phyloP scores from a whole-genome alignment of 2,888 invertebrate species.

The Ophonus ardosiacus region DNA sequence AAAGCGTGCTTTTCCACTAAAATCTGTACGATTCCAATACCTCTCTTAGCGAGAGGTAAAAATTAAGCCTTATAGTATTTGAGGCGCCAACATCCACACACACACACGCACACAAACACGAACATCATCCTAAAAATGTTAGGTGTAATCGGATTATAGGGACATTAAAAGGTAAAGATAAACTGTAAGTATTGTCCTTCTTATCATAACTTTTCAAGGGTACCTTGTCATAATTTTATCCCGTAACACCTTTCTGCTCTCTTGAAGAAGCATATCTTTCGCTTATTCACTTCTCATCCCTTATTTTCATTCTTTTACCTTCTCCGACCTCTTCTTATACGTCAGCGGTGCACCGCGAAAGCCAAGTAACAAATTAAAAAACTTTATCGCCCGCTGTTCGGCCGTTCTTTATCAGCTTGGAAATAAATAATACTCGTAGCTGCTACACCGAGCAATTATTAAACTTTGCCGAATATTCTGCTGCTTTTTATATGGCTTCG shows the following conservation, averaged over 20 bases:
- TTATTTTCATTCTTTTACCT: neutral
- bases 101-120: too few species aligned
- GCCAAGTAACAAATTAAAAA: slow-evolving; percentile 68
- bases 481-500: slow-evolving; percentile 58
- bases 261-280: slow-evolving; percentile 1
- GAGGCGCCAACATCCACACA: too few species aligned
- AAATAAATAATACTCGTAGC: slow-evolving; percentile 64
- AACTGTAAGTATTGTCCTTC: neutral
- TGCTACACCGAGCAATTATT: slow-evolving; percentile 62
- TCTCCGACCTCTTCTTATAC: slow-evolving; percentile 12
- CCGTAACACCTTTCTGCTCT: neutral
- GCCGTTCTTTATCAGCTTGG: slow-evolving; percentile 54
- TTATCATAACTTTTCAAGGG: neutral
- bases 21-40: too few species aligned
- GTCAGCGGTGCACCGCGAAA: slow-evolving; percentile 65
- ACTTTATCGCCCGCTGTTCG: slow-evolving; percentile 62
- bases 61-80: too few species aligned
- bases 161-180: too few species aligned
- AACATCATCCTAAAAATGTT: too few species aligned
- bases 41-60: too few species aligned
- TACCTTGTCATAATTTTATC: neutral
- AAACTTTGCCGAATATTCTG: slow-evolving; percentile 65
- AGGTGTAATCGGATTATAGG: too few species aligned
- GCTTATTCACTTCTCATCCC: slow-evolving; percentile 26
- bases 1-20: too few species aligned